Evolutionary conservation across 92 coral and sea anemone species (phyloP).

Genomic region (Epizoanthus ramosus): DNA sequence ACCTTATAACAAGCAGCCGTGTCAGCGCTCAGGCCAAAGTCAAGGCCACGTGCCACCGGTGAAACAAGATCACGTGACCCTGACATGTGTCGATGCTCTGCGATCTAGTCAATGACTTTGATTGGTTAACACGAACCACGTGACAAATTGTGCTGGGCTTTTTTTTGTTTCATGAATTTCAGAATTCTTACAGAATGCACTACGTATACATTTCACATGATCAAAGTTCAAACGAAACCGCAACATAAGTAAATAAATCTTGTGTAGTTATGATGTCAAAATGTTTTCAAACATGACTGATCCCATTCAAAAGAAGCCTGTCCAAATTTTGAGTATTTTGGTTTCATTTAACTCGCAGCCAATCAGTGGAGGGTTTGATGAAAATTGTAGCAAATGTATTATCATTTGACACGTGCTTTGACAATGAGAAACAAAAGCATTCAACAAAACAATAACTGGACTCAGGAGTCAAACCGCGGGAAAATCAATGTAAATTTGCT

Average conservation of each 20-base stretch:
- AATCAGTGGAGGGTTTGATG: not conserved
- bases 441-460: constrained; percentile 13
- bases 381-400: constrained; percentile 2
- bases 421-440: constrained; percentile 22
- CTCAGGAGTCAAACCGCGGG: constrained; percentile 28
- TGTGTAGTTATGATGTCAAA: not conserved
- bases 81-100: constrained; percentile 73
- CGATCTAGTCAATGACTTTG: not conserved
- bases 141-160: not conserved
- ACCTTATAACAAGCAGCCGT: constrained; percentile 44
- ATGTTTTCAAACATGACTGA: constrained; percentile 23
- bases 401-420: constrained; percentile 29
- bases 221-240: not conserved
- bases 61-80: constrained; percentile 95
- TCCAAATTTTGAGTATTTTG: constrained; percentile 27
- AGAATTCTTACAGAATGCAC: not conserved
- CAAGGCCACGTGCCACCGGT: constrained; percentile 98
- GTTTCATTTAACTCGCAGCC: not conserved
- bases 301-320: not conserved
- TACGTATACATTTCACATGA: too few species aligned
- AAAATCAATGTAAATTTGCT: not conserved
- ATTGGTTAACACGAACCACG: constrained; percentile 26
- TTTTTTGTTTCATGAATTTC: not conserved
- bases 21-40: constrained; percentile 74
- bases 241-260: constrained; percentile 3